A percentile compares a stretch with the other conserved stretches of the same genome.
Conservation (phyloP, 1,140 invertebrate species). For the Aphelenchoides besseyi region DNA sequence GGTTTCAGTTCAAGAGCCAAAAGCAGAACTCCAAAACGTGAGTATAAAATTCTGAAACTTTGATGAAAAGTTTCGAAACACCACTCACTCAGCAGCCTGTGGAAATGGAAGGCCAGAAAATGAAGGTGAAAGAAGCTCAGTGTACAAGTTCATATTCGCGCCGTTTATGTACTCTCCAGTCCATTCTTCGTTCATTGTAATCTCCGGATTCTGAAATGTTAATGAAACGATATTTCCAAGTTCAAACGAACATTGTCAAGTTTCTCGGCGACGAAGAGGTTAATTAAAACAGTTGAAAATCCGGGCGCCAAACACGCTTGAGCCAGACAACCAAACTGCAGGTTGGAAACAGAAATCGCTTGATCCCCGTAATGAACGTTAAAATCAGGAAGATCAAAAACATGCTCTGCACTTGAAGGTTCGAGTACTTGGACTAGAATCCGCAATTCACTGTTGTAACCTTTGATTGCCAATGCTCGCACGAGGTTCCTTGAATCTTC, state of each 20-base stretch:
- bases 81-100: background rate
- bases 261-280: background rate
- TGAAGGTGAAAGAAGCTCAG: background rate
- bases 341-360: background rate
- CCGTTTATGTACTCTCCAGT: background rate
- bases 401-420: background rate
- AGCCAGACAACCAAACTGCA: background rate
- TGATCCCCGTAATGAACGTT: background rate
- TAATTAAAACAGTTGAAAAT: background rate
- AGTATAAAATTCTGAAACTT: background rate
- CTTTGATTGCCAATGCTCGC: background rate
- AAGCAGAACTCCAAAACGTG: background rate
- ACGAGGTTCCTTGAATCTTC: background rate
- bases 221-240: background rate
- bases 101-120: background rate
- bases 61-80: background rate
- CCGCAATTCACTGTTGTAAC: background rate
- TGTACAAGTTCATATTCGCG: background rate
- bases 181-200: background rate
- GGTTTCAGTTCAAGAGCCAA: background rate
- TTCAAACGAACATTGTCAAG: background rate
- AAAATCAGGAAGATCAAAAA: background rate
- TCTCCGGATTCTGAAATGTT: background rate
- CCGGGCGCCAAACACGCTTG: background rate
- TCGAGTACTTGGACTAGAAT: background rate